Evolutionary conservation across 2,113 vertebrate species (phyloP), one percentile per base, ranked within the genome.

Genomic region (Aleadryas rufinucha): DNA sequence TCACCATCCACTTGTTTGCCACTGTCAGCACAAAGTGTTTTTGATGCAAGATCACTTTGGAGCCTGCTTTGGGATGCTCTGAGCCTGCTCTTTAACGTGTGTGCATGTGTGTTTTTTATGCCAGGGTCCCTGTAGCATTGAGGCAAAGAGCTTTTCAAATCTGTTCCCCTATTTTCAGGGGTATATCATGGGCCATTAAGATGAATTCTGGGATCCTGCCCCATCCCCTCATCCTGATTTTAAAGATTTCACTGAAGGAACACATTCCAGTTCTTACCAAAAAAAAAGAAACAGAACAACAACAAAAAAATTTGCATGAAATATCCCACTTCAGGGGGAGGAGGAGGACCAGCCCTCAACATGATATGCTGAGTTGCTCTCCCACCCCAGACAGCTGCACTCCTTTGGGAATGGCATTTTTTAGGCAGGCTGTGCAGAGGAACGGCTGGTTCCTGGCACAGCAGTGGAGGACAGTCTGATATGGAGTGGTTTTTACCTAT

Each of bases 11-110:
- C 72, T 69, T 95, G 93, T 97, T 95, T 93, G 82, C 90, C 94
- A 95, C 81, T 96, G 95, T 97, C 93, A 87, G 79, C 93, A 97
- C 86, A 37, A 97, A 87, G 82, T 95, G 87, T 74, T 96, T 95
- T 92, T 91, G 52, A 18, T 84, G 71, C 60, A 33, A 84, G 64
- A 61, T 70, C 88, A 89, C 90, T 89, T 82, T 93, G 79, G 86
- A 89, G 45, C 64, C 66, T 89, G 89, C 71, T 94, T 90, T 84
- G 60, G 59, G 87, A 50, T 93, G 81, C 65, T 89, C 90, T 86
- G 93, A 96, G 78, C 72, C 76, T 59, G 79, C 77, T 68, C 61
- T 89, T 27, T 22, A 47, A 41, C 0, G 6, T 89, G 60, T 87
- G 84, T 76, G 45, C 61, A 54, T 89, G 76, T 68, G 45, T 91